These are phyloP conservation scores for Bostrychus sinensis DNA, from an alignment of 2,113 vertebrate species.

Conservation along the genomic window DNA sequence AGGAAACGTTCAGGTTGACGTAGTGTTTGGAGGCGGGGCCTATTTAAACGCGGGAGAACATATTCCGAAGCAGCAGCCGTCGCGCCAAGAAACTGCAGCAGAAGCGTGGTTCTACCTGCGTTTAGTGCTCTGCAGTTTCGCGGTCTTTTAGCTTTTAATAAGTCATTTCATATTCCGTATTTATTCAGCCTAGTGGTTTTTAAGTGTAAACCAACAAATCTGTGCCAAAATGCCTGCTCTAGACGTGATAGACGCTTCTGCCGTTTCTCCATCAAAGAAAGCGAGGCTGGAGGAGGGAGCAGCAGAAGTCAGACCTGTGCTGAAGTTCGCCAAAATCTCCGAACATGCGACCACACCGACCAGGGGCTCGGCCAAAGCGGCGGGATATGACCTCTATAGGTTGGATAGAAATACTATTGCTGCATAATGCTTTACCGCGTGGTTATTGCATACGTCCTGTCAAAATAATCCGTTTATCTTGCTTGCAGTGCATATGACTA, in stretches of 20 bases:
- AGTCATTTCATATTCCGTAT: not conserved
- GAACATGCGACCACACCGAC: slow-evolving; percentile 87
- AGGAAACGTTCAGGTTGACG: not conserved
- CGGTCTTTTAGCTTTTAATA: too few species aligned
- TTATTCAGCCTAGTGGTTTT: not conserved
- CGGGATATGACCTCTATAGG: slow-evolving; percentile 96
- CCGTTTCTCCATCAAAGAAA: slow-evolving; percentile 79
- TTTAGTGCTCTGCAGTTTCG: not conserved
- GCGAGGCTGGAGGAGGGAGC: slow-evolving; percentile 28
- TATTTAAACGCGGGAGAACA: slow-evolving; percentile 36
- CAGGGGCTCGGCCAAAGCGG: slow-evolving; percentile 86
- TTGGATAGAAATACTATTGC: too few species aligned
- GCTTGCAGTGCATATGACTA: slow-evolving; percentile 90
- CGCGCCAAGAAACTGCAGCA: slow-evolving; percentile 2
- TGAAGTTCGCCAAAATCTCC: slow-evolving; percentile 86
- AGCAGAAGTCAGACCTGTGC: slow-evolving; percentile 38
- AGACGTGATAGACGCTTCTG: slow-evolving; percentile 47
- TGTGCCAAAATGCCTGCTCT: slow-evolving; percentile 82
- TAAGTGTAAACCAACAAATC: slow-evolving; percentile 10
- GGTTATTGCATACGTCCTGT: not conserved
- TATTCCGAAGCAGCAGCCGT: not conserved
- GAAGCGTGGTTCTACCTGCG: not conserved
- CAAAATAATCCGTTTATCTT: not conserved
- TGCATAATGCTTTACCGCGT: too few species aligned
- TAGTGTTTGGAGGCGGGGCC: slow-evolving; percentile 18